Evolutionary conservation across 2,797 vertebrate species (phyloP).

Genomic region (Halcyon chelicuti): DNA sequence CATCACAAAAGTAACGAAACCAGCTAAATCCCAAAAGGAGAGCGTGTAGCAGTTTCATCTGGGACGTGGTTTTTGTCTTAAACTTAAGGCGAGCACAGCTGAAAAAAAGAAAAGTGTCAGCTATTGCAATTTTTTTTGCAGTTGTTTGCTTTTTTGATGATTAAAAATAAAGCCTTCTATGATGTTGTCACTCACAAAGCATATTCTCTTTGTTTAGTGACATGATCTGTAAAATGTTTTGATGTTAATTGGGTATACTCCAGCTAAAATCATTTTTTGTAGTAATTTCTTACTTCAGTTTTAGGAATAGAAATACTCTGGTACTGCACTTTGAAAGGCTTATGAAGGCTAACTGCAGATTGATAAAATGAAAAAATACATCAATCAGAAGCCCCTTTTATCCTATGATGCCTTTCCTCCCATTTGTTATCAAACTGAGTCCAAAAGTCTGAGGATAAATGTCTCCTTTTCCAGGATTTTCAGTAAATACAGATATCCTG

Average conservation of each 20-base stretch:
- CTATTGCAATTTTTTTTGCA: constrained; percentile 35
- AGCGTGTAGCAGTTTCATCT: constrained; percentile 17
- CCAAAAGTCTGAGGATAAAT: neutral
- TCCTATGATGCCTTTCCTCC: neutral
- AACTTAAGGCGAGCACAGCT: constrained; percentile 2
- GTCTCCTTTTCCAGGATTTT: neutral
- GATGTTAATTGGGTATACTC: neutral
- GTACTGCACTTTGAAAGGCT: constrained; percentile 19
- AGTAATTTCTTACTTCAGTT: neutral
- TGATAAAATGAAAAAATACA: constrained; percentile 1
- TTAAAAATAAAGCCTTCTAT: constrained; percentile 29
- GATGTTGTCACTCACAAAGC: constrained; percentile 21
- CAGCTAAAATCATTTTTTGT: constrained; percentile 1
- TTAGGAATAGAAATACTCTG: neutral
- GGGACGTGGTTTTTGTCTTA: constrained; percentile 45
- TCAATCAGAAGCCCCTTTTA: constrained; percentile 9
- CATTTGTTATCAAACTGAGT: constrained; percentile 15
- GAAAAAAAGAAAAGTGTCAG: neutral
- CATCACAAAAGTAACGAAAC: constrained; percentile 31
- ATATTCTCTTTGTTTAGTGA: constrained; percentile 24
- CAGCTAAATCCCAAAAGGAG: neutral
- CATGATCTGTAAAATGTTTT: neutral
- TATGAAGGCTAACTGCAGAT: neutral
- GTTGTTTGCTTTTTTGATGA: constrained; percentile 41
- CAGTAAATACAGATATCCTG: neutral